Conservation (phyloP, 2,797 vertebrate species). For the Lepilemur ruficaudatus region DNA sequence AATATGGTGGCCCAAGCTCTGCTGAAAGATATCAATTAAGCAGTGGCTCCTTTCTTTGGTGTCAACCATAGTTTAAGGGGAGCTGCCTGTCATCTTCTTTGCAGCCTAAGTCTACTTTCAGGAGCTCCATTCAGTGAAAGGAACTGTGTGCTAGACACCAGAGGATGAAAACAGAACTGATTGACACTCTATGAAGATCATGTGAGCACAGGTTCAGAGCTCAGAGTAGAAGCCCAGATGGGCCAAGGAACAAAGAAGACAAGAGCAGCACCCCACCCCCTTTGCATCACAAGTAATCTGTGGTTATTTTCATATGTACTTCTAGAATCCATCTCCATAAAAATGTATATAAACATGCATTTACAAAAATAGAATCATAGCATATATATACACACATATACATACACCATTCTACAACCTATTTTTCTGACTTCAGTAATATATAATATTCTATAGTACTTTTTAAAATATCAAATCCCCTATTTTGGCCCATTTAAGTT, state of each 20-base stretch:
- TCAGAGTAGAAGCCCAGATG: not conserved
- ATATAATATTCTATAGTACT: not conserved
- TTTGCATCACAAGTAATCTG: not conserved
- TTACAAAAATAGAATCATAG: not conserved
- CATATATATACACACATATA: too few relatives aligned
- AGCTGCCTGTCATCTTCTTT: constrained; percentile 25
- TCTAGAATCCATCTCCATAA: not conserved
- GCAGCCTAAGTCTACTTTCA: constrained; percentile 5
- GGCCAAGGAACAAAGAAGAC: not conserved
- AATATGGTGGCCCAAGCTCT: not conserved
- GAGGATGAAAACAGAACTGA: not conserved
- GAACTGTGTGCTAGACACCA: not conserved
- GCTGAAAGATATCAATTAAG: constrained; percentile 41
- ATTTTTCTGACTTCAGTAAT: constrained; percentile 19
- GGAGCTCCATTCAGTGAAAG: not conserved
- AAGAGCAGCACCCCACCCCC: not conserved
- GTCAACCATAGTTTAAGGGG: constrained; percentile 33
- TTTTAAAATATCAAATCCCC: not conserved
- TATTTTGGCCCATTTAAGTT: not conserved
- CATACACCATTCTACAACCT: not conserved
- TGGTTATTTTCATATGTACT: not conserved
- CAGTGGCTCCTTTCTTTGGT: constrained; percentile 36
- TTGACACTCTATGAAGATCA: not conserved
- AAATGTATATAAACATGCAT: not conserved
- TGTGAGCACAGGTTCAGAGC: not conserved